These are phyloP conservation scores for Chironomus riparius DNA, from an alignment of 2,888 invertebrate genomes.

Conservation along the genomic window DNA sequence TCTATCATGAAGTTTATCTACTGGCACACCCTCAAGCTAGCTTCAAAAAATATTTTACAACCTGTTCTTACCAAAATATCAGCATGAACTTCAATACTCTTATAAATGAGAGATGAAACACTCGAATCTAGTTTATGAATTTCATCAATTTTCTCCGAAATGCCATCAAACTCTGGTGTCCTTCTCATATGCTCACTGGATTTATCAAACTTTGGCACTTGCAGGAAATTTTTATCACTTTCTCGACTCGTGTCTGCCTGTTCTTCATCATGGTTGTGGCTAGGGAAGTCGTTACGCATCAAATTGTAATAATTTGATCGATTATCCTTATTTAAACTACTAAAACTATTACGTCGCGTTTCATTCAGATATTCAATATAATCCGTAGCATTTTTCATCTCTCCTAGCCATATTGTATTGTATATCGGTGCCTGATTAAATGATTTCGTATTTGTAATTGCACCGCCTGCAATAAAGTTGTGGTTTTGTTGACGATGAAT, in stretches of 20 bases:
- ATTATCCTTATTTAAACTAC: slow-evolving; percentile 21
- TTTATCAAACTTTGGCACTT: neutral
- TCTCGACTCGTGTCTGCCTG: neutral
- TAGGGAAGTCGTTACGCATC: neutral
- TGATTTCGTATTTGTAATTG: slow-evolving; percentile 12
- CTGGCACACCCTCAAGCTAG: neutral
- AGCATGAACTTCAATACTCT: slow-evolving; percentile 23
- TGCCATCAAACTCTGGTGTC: slow-evolving; percentile 16
- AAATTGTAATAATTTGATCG: slow-evolving; percentile 22
- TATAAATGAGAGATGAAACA: slow-evolving; percentile 19
- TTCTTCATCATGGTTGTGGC: neutral
- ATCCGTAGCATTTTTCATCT: slow-evolving; percentile 27
- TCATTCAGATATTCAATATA: slow-evolving; percentile 16
- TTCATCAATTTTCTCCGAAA: slow-evolving; percentile 23
- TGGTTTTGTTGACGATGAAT: slow-evolving; percentile 11
- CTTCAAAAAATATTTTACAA: neutral
- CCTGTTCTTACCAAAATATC: slow-evolving; percentile 21
- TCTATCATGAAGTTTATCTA: no score
- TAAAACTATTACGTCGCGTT: slow-evolving; percentile 20
- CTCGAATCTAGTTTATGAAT: slow-evolving; percentile 15
- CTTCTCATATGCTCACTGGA: neutral
- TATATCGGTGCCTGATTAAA: neutral
- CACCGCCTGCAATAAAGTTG: slow-evolving; percentile 19
- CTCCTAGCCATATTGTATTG: slow-evolving; percentile 15
- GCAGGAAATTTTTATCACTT: neutral